A percentile compares a stretch with the other conserved stretches of the same genome.
phyloP scores from a whole-genome alignment of 37 sponge, comb jelly and placozoan genomes.

The Lycopodina hypogea region DNA sequence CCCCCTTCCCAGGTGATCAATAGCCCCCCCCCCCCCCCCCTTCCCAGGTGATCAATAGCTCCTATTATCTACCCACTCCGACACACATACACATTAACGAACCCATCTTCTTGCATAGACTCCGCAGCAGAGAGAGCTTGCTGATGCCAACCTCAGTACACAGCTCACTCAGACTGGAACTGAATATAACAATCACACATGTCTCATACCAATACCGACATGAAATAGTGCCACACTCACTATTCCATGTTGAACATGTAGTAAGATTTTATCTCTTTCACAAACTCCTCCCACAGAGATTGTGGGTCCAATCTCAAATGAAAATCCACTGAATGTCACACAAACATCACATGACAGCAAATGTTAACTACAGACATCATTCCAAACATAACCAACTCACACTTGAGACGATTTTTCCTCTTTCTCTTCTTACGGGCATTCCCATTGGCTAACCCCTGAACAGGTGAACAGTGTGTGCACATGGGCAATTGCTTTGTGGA shows the following conservation, averaged over 20 bases:
- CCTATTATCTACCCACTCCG: too few species aligned
- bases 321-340: conserved; percentile 26
- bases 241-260: conserved; percentile 61
- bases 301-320: conserved; percentile 25
- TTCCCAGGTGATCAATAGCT: too few species aligned
- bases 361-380: too few species aligned
- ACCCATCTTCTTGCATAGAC: conserved; percentile 68
- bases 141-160: conserved; percentile 23
- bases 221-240: conserved; percentile 22
- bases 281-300: conserved; percentile 57
- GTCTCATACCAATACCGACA: background rate
- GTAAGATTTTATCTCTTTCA: conserved; percentile 46
- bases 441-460: conserved; percentile 1
- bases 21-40: too few species aligned
- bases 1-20: too few species aligned
- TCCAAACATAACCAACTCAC: too few species aligned
- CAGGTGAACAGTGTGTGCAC: too few species aligned
- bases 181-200: conserved; percentile 1
- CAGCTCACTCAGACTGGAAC: conserved; percentile 22
- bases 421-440: conserved; percentile 31
- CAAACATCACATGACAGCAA: conserved; percentile 1
- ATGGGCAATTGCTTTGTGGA: too few species aligned
- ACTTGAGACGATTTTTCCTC: conserved; percentile 18
- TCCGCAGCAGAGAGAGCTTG: conserved; percentile 36
- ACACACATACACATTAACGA: too few species aligned